A percentile compares a stretch with the other conserved stretches of the same genome.
phyloP scores from a whole-genome alignment of 2,888 invertebrate genomes.

The Cosmorhoe ocellata region DNA sequence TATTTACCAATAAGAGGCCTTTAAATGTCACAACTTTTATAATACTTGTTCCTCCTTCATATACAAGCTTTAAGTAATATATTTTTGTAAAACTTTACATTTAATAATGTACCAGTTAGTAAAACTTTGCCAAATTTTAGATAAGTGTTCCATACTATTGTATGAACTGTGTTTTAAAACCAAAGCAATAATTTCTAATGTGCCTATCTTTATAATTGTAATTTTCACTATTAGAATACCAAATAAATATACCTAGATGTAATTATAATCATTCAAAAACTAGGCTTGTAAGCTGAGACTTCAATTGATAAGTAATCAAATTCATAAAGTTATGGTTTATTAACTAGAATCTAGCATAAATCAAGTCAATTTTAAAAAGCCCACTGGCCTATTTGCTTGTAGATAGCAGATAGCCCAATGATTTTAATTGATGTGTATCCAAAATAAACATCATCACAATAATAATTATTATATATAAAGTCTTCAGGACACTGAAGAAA shows the following conservation, averaged over 20 bases:
- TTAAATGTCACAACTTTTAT: slow-evolving; percentile 54
- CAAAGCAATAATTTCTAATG: slow-evolving; percentile 79
- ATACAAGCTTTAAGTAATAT: slow-evolving; percentile 63
- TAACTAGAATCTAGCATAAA: slow-evolving; percentile 8
- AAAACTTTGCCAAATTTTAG: slow-evolving; percentile 77
- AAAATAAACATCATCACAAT: slow-evolving; percentile 14
- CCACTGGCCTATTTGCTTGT: slow-evolving; percentile 1
- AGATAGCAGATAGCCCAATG: slow-evolving; percentile 9
- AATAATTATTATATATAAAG: slow-evolving; percentile 1
- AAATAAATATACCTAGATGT: slow-evolving; percentile 65
- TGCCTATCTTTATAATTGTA: slow-evolving; percentile 69
- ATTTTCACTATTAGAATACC: slow-evolving; percentile 60
- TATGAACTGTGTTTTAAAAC: slow-evolving; percentile 74
- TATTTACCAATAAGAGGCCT: slow-evolving; percentile 60
- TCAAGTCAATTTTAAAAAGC: slow-evolving; percentile 10
- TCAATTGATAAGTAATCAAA: slow-evolving; percentile 7
- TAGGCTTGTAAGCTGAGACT: slow-evolving; percentile 9
- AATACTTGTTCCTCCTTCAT: slow-evolving; percentile 62
- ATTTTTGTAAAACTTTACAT: slow-evolving; percentile 68
- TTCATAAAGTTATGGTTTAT: slow-evolving; percentile 7
- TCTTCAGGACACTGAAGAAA: slow-evolving; percentile 11
- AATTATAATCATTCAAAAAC: slow-evolving; percentile 15
- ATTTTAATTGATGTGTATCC: slow-evolving; percentile 5
- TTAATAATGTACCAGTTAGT: slow-evolving; percentile 58
- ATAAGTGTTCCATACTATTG: slow-evolving; percentile 68